A percentile compares a stretch with the other conserved stretches of the same genome.
phyloP scores from a whole-genome alignment of 2,888 invertebrate species.

The Sminthurides aquaticus region DNA sequence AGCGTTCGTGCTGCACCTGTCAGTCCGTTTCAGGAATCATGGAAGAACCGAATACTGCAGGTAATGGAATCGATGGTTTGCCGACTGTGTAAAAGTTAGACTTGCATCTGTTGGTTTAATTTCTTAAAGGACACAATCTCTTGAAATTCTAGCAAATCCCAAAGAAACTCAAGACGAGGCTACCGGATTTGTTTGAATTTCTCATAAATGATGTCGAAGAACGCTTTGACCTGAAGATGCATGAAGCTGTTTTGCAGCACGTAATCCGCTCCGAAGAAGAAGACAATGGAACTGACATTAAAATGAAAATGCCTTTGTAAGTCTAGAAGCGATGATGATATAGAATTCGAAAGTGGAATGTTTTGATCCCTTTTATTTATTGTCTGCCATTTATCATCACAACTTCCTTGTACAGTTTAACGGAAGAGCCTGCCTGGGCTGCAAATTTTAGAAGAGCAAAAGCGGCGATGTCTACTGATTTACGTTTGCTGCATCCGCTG shows the following conservation, averaged over 20 bases:
- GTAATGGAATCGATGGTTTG: too few relatives aligned
- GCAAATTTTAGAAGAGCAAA: constrained; percentile 21
- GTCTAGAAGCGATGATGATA: background rate
- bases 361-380: too few relatives aligned
- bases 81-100: background rate
- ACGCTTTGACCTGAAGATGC: constrained; percentile 31
- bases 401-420: constrained; percentile 17
- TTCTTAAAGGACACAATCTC: too few relatives aligned
- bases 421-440: constrained; percentile 33
- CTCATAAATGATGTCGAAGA: constrained; percentile 31
- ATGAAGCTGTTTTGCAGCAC: constrained; percentile 35
- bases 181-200: constrained; percentile 27
- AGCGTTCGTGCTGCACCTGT: constrained; percentile 38
- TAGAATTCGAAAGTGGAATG: too few relatives aligned
- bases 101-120: constrained; percentile 6
- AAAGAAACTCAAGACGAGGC: constrained; percentile 22
- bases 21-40: constrained; percentile 30
- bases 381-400: background rate
- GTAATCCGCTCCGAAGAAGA: constrained; percentile 31
- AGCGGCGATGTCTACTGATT: constrained; percentile 17
- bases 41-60: constrained; percentile 32
- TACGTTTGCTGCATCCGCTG: constrained; percentile 31
- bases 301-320: constrained; percentile 34
- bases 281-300: constrained; percentile 10
- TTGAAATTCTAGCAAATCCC: constrained; percentile 29